phyloP scores from a whole-genome alignment of 2,113 vertebrate genomes.

The Caracal caracal region DNA sequence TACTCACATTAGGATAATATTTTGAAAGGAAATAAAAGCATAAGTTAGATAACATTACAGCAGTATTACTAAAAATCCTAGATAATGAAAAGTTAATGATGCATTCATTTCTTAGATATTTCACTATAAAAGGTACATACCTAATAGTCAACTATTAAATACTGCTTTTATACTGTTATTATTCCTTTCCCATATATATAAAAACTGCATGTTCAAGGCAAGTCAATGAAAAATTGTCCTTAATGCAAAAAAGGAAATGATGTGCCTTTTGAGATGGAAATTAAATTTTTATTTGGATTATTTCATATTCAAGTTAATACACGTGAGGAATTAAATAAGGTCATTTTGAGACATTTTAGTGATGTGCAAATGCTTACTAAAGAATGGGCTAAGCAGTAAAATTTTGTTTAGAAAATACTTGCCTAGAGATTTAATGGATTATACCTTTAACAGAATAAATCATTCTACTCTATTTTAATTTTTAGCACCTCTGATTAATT shows the following conservation, averaged over 20 bases:
- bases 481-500: not conserved
- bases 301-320: slow-evolving; percentile 53
- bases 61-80: not conserved
- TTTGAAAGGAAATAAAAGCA: slow-evolving; percentile 1
- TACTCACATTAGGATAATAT: not conserved
- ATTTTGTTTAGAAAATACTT: slow-evolving; percentile 45
- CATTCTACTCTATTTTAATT: not conserved
- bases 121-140: not conserved
- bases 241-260: slow-evolving; percentile 44
- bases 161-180: not conserved
- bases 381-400: not conserved
- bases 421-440: not conserved
- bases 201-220: not conserved
- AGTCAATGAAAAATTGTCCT: slow-evolving; percentile 6
- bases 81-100: not conserved
- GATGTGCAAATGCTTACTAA: not conserved
- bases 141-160: not conserved
- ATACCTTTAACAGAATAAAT: slow-evolving; percentile 24
- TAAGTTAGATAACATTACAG: not conserved
- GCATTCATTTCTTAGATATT: not conserved
- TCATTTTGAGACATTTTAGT: slow-evolving; percentile 50
- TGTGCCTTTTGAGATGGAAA: slow-evolving; percentile 50
- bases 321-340: slow-evolving; percentile 37
- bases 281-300: slow-evolving; percentile 53
- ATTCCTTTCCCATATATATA: not conserved